Conservation (phyloP, 2,888 invertebrate genomes). For the Drosophila kokeensis region DNA sequence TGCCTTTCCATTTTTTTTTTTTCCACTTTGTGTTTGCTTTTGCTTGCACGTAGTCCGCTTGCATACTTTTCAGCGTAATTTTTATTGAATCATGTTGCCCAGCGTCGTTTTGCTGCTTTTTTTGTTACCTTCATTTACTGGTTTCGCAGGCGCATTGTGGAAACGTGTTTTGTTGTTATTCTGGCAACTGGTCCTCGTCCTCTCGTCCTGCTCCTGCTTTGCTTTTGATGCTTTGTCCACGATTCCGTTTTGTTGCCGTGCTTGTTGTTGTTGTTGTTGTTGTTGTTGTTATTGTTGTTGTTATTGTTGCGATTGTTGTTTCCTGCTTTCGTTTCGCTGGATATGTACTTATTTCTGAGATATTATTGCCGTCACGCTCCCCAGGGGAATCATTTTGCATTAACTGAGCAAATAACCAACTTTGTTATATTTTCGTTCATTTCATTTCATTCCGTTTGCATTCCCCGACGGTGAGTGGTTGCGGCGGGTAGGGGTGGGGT, state of each 20-base stretch:
- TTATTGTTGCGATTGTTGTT: constrained; percentile 22
- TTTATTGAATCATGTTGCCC: constrained; percentile 77
- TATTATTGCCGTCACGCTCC: constrained; percentile 61
- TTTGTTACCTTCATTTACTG: constrained; percentile 48
- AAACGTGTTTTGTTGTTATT: constrained; percentile 48
- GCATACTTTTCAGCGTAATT: constrained; percentile 77
- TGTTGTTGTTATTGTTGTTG: constrained; percentile 13
- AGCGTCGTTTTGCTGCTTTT: constrained; percentile 35
- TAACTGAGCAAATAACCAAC: constrained; percentile 80
- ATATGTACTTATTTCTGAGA: constrained; percentile 49
- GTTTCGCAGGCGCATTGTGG: constrained; percentile 47
- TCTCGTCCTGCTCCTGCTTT: constrained; percentile 8
- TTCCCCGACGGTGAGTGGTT: constrained; percentile 27
- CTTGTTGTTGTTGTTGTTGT: constrained; percentile 25
- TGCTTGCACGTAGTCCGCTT: constrained; percentile 49
- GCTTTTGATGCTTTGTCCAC: constrained; percentile 25
- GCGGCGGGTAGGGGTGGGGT: neutral
- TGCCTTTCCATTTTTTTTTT: neutral
- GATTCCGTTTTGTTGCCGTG: constrained; percentile 21
- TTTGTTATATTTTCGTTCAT: constrained; percentile 79
- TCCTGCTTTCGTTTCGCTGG: constrained; percentile 23
- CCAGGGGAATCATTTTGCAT: constrained; percentile 79
- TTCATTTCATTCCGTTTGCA: constrained; percentile 73
- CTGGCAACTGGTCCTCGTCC: constrained; percentile 15
- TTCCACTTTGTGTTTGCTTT: constrained; percentile 46